Percentiles rank a stretch among this genome's conserved stretches.
Evolutionary conservation across 2,797 vertebrate species (phyloP).

Genomic region (Pangasius krempfi): DNA sequence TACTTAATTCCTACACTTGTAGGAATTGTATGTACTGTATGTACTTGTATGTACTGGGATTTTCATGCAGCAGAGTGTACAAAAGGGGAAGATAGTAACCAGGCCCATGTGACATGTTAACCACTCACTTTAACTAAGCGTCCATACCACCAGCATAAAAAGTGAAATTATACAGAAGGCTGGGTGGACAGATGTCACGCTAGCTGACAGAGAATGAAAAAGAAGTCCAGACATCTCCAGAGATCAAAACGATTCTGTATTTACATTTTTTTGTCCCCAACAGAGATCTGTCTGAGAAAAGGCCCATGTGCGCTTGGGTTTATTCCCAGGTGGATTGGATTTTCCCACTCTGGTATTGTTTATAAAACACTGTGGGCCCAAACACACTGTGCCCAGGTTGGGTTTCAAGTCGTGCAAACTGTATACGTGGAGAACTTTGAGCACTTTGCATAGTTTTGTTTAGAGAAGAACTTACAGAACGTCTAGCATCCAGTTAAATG

Average conservation of each 20-base stretch:
- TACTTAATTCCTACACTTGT: conserved; percentile 17
- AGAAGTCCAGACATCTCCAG: conserved; percentile 12
- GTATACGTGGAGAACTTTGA: conserved; percentile 13
- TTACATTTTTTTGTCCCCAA: conserved; percentile 61
- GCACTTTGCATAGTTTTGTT: conserved; percentile 31
- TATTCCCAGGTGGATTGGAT: conserved; percentile 66
- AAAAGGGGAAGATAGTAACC: conserved; percentile 1
- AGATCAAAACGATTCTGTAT: conserved; percentile 61
- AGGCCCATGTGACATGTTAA: conserved; percentile 4
- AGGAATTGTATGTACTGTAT: too few species aligned
- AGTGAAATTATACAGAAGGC: conserved; percentile 14
- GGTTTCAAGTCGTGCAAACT: conserved; percentile 63
- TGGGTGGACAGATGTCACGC: conserved; percentile 12
- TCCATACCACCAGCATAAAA: conserved; percentile 9
- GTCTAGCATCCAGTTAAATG: not conserved
- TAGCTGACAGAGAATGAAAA: not conserved
- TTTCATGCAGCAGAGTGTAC: conserved; percentile 11
- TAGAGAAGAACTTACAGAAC: conserved; percentile 35
- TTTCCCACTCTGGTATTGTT: conserved; percentile 65
- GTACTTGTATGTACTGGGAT: conserved; percentile 19
- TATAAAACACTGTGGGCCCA: conserved; percentile 64
- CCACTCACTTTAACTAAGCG: not conserved
- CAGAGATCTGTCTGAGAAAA: conserved; percentile 64
- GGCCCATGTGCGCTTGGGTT: conserved; percentile 69
- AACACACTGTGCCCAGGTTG: conserved; percentile 64